Percentiles rank a stretch among this genome's conserved stretches.
These are phyloP conservation scores for Capromys pilorides DNA, from an alignment of 2,797 vertebrate species.

Conservation along the genomic window DNA sequence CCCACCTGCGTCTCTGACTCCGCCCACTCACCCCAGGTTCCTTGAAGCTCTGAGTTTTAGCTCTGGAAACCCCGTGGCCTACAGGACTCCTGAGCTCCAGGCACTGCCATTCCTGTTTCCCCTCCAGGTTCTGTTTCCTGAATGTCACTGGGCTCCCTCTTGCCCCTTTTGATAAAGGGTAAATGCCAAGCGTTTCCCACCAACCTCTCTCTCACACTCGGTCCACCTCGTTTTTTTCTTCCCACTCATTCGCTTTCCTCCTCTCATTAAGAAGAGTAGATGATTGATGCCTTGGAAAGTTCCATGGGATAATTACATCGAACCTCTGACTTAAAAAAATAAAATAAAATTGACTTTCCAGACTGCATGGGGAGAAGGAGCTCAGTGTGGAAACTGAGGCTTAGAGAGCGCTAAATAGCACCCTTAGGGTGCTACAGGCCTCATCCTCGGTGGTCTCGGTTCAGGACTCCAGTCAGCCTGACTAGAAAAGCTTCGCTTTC, in stretches of 20 bases:
- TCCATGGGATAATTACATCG: background rate
- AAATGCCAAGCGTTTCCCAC: background rate
- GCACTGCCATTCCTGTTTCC: background rate
- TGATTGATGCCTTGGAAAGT: background rate
- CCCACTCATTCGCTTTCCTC: background rate
- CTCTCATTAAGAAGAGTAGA: background rate
- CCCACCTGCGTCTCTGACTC: constrained; percentile 43
- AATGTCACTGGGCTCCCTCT: background rate
- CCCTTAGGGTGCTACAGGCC: background rate
- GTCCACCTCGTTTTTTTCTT: constrained; percentile 73
- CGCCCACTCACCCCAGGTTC: background rate
- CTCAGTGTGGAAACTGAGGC: background rate
- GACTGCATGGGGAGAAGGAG: background rate
- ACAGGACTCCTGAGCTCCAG: background rate
- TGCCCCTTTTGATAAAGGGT: background rate
- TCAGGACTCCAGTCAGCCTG: background rate
- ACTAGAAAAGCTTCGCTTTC: background rate
- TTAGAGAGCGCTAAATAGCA: background rate
- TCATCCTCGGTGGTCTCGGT: background rate
- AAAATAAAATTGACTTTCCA: background rate
- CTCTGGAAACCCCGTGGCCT: background rate
- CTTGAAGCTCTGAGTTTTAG: background rate
- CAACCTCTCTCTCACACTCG: background rate
- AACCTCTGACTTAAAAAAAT: background rate
- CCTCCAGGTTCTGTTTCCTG: background rate